Evolutionary conservation across 1,140 invertebrate species (phyloP).

Genomic region (Popillia japonica): DNA sequence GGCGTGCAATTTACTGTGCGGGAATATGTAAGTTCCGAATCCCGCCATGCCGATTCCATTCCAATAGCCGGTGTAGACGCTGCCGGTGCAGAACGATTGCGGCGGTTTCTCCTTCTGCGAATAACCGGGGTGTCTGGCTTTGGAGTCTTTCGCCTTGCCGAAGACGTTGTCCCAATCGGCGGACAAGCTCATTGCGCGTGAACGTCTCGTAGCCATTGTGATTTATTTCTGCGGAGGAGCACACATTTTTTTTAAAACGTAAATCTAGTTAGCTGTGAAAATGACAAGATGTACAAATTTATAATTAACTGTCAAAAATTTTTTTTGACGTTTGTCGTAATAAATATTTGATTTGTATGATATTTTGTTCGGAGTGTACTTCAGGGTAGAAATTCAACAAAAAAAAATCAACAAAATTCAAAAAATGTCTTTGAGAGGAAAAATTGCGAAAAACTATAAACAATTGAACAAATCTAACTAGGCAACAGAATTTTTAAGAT

Average conservation of each 20-base stretch:
- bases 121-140: constrained; percentile 28
- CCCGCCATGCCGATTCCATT: constrained; percentile 40
- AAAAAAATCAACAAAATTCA: too few relatives aligned
- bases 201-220: constrained; percentile 19
- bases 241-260: background rate
- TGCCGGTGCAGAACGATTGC: constrained; percentile 41
- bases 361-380: background rate
- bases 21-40: constrained; percentile 42
- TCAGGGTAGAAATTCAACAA: background rate
- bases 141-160: constrained; percentile 9
- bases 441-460: too few relatives aligned
- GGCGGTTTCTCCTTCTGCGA: constrained; percentile 30
- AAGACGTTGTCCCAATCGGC: constrained; percentile 43
- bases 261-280: background rate
- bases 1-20: constrained; percentile 37
- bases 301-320: too few relatives aligned
- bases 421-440: too few relatives aligned
- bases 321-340: too few relatives aligned
- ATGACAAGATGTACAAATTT: background rate
- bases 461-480: too few relatives aligned
- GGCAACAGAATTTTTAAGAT: too few relatives aligned
- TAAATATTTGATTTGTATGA: too few relatives aligned
- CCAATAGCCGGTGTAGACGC: constrained; percentile 42
- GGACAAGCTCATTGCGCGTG: constrained; percentile 40
- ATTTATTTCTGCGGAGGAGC: background rate